A percentile compares a stretch with the other conserved stretches of the same genome.
Conservation (phyloP, 2,888 invertebrate species). For the Leptura quadrifasciata region DNA sequence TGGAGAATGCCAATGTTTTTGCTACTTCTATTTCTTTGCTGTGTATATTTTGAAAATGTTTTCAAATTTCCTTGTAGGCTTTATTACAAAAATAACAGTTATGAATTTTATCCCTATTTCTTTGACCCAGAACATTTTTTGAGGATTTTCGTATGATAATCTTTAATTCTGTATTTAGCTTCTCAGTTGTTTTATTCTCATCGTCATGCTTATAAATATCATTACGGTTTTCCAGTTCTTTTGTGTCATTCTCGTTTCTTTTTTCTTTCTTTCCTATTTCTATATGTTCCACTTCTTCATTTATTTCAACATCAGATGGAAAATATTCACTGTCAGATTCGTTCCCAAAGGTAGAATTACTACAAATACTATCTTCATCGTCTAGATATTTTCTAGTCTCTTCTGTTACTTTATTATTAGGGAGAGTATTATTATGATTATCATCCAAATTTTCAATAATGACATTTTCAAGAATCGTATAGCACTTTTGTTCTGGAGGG, state of each 20-base stretch:
- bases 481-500: neutral
- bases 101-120: neutral
- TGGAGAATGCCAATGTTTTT: neutral
- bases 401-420: neutral
- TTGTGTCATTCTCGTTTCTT: neutral
- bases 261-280: neutral
- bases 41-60: neutral
- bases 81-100: constrained; percentile 2
- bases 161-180: neutral
- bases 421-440: no score
- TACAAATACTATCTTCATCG: neutral
- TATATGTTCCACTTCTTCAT: no score
- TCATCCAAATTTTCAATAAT: constrained; percentile 2
- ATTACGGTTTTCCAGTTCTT: neutral
- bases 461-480: neutral
- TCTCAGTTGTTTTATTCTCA: neutral
- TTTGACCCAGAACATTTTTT: constrained; percentile 1
- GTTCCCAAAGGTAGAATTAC: neutral
- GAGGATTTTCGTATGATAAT: constrained; percentile 7
- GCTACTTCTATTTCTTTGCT: neutral
- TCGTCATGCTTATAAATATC: neutral
- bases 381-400: neutral
- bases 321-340: constrained; percentile 3
- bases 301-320: neutral
- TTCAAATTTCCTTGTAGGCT: neutral